Percentiles rank a stretch among this genome's conserved stretches.
These are phyloP conservation scores for Apostichopus japonicus DNA, from an alignment of 35 echinoderm and acorn worm genomes.

Conservation along the genomic window DNA sequence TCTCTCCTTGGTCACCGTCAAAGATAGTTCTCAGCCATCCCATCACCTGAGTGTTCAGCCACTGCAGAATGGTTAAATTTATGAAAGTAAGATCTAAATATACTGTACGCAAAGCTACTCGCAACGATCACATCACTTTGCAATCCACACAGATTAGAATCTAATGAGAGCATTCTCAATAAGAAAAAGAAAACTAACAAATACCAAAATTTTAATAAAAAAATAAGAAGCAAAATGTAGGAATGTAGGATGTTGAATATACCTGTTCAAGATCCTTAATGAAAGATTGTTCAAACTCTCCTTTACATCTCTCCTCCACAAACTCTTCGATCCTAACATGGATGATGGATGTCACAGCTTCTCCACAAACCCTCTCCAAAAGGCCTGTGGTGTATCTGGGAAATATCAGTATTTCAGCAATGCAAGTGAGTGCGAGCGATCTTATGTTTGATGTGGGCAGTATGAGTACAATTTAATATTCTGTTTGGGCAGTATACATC, in stretches of 20 bases:
- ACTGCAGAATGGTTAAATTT: slow-evolving; percentile 52
- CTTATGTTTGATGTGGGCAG: too few species aligned
- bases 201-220: too few species aligned
- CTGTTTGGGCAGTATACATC: too few species aligned
- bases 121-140: too few species aligned
- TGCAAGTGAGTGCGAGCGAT: not conserved
- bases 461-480: too few species aligned
- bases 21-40: slow-evolving; percentile 87
- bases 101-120: too few species aligned
- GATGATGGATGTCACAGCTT: slow-evolving; percentile 87
- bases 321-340: slow-evolving; percentile 84
- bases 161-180: too few species aligned
- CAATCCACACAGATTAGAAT: too few species aligned
- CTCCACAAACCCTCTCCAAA: slow-evolving; percentile 91
- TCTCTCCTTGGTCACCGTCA: slow-evolving; percentile 61
- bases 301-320: slow-evolving; percentile 84
- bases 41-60: slow-evolving; percentile 92
- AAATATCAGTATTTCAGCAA: not conserved
- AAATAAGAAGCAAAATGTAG: too few species aligned
- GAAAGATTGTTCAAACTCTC: slow-evolving; percentile 96
- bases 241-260: not conserved
- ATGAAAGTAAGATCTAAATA: too few species aligned
- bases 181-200: too few species aligned
- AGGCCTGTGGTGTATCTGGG: slow-evolving; percentile 71
- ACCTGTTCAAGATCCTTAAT: slow-evolving; percentile 80